phyloP scores from a whole-genome alignment of 2,888 invertebrate genomes.

The Torymus texanus region DNA sequence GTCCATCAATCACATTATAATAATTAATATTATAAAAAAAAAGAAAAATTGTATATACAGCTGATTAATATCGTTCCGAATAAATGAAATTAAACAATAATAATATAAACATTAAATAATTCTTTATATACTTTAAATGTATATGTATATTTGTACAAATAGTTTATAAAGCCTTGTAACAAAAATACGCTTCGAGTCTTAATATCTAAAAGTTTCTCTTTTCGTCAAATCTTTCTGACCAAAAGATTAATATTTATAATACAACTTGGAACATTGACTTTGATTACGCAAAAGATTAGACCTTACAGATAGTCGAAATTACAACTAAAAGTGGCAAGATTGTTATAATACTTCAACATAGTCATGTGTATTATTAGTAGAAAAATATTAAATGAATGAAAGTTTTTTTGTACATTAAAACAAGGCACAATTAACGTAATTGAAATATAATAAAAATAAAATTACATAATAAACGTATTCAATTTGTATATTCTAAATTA shows the following conservation, averaged over 20 bases:
- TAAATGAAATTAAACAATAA: slow-evolving; percentile 65
- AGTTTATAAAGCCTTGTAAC: slow-evolving; percentile 50
- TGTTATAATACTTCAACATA: slow-evolving; percentile 43
- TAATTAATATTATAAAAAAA: slow-evolving; percentile 63
- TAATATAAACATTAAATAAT: slow-evolving; percentile 47
- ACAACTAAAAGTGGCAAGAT: slow-evolving; percentile 36
- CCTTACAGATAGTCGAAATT: slow-evolving; percentile 27
- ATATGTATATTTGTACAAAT: slow-evolving; percentile 52
- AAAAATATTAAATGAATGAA: slow-evolving; percentile 16
- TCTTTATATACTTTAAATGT: slow-evolving; percentile 48
- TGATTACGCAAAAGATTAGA: slow-evolving; percentile 28
- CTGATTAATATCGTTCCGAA: slow-evolving; percentile 70
- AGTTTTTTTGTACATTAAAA: slow-evolving; percentile 45
- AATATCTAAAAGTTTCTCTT: neutral
- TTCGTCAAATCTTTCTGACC: slow-evolving; percentile 19
- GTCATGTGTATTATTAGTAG: slow-evolving; percentile 10
- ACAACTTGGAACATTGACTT: slow-evolving; percentile 28
- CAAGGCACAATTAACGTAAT: slow-evolving; percentile 23
- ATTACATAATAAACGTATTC: slow-evolving; percentile 17
- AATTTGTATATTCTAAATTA: neutral
- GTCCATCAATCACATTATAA: slow-evolving; percentile 68
- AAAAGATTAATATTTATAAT: slow-evolving; percentile 28
- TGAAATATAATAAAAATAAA: neutral
- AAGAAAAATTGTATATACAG: slow-evolving; percentile 71
- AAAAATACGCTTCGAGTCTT: slow-evolving; percentile 43